phyloP scores from a whole-genome alignment of 2,888 invertebrate genomes.

The Bedellia somnulentella region DNA sequence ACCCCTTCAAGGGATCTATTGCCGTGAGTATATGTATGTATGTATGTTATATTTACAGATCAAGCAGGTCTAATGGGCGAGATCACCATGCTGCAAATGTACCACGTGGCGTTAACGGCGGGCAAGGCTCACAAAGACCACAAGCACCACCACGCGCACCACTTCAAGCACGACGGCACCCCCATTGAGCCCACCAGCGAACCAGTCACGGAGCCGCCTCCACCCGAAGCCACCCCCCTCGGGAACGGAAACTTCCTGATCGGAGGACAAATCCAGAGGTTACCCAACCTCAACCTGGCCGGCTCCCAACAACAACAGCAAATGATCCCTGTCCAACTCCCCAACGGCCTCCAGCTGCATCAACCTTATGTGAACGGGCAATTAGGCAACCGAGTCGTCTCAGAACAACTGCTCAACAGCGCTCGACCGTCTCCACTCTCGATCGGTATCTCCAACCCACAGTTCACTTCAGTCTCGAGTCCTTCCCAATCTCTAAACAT shows the following conservation, averaged over 20 bases:
- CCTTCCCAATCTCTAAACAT: neutral
- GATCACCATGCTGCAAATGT: conserved; percentile 78
- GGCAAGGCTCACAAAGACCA: conserved; percentile 87
- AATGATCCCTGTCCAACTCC: conserved; percentile 41
- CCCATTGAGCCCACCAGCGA: conserved; percentile 63
- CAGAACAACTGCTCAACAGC: conserved; percentile 56
- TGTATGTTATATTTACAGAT: no score
- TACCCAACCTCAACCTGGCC: conserved; percentile 54
- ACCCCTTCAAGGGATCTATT: no score
- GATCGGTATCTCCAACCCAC: no score
- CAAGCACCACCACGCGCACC: conserved; percentile 84
- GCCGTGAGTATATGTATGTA: no score
- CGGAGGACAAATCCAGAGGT: conserved; percentile 66
- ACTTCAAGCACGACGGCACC: conserved; percentile 73
- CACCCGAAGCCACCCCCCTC: conserved; percentile 36
- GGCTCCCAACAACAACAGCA: conserved; percentile 29
- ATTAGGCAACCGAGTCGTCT: conserved; percentile 57
- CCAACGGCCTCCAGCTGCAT: conserved; percentile 52
- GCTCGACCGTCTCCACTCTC: conserved; percentile 19
- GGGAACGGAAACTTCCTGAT: conserved; percentile 62
- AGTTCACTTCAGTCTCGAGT: neutral
- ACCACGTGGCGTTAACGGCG: conserved; percentile 78
- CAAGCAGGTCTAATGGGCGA: conserved; percentile 74
- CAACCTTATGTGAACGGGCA: conserved; percentile 68
- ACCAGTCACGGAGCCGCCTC: conserved; percentile 53